Percentiles rank a stretch among this genome's conserved stretches.
Evolutionary conservation across 2,113 vertebrate genomes (phyloP).

Genomic region (Montifringilla adamsi): DNA sequence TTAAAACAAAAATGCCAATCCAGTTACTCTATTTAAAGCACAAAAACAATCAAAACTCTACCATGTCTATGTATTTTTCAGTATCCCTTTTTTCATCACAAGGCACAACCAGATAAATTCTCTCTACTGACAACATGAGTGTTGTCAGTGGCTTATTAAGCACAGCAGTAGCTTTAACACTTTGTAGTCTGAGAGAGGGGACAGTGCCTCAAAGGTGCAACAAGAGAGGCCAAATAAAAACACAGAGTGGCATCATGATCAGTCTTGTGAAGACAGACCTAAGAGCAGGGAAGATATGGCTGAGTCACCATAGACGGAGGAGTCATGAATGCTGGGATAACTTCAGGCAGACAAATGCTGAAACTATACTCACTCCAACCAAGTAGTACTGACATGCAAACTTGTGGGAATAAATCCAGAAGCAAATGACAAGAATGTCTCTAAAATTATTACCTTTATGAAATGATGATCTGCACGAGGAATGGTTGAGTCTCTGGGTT

Average conservation of each 20-base stretch:
- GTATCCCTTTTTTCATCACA: not conserved
- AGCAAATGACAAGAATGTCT: not conserved
- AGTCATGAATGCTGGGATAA: not conserved
- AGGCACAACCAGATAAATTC: not conserved
- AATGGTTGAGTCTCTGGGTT: constrained; percentile 93
- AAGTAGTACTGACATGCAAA: not conserved
- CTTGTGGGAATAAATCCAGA: not conserved
- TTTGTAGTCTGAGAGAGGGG: not conserved
- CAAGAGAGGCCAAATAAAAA: not conserved
- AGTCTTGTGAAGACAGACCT: not conserved
- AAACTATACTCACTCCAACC: not conserved
- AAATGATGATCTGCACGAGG: constrained; percentile 93
- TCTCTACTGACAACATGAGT: not conserved
- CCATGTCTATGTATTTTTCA: not conserved
- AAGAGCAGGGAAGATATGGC: not conserved
- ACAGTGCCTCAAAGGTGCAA: not conserved
- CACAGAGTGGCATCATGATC: not conserved
- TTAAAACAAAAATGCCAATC: not conserved
- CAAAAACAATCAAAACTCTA: not conserved
- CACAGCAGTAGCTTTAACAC: not conserved
- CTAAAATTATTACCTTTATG: constrained; percentile 81
- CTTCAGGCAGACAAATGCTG: not conserved
- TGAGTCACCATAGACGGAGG: not conserved
- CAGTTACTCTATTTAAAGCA: not conserved
- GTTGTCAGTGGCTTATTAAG: not conserved